These are phyloP conservation scores for Carettochelys insculpta DNA, from an alignment of 2,113 vertebrate genomes.

Conservation along the genomic window DNA sequence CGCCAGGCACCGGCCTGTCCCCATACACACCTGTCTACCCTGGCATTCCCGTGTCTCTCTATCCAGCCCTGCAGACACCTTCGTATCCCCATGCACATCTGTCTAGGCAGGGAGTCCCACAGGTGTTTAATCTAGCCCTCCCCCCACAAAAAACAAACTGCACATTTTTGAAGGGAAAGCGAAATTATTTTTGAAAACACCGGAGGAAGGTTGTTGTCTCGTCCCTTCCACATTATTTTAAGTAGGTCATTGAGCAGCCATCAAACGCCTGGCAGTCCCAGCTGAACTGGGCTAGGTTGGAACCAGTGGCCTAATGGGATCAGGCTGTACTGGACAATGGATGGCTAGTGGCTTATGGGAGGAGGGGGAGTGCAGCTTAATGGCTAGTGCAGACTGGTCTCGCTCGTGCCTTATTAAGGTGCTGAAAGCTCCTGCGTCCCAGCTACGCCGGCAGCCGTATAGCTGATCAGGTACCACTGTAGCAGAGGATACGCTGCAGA, in stretches of 20 bases:
- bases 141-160: too few relatives aligned
- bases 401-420: neutral
- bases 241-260: neutral
- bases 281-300: neutral
- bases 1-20: too few relatives aligned
- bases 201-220: too few relatives aligned
- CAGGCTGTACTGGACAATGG: neutral
- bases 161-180: neutral
- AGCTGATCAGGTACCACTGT: neutral
- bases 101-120: too few relatives aligned
- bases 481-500: neutral
- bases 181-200: neutral
- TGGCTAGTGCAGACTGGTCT: neutral
- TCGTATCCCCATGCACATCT: too few relatives aligned
- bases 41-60: too few relatives aligned
- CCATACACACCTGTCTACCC: too few relatives aligned
- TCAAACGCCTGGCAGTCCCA: neutral
- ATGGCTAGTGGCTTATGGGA: too few relatives aligned
- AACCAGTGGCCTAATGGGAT: neutral
- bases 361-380: neutral
- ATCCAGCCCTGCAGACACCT: too few relatives aligned
- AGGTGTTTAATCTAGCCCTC: too few relatives aligned
- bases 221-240: neutral
- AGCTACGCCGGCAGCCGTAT: neutral
- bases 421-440: neutral